Base-by-base conservation (phyloP, 1,140 invertebrate species). In the Drosophila mayri region DNA sequence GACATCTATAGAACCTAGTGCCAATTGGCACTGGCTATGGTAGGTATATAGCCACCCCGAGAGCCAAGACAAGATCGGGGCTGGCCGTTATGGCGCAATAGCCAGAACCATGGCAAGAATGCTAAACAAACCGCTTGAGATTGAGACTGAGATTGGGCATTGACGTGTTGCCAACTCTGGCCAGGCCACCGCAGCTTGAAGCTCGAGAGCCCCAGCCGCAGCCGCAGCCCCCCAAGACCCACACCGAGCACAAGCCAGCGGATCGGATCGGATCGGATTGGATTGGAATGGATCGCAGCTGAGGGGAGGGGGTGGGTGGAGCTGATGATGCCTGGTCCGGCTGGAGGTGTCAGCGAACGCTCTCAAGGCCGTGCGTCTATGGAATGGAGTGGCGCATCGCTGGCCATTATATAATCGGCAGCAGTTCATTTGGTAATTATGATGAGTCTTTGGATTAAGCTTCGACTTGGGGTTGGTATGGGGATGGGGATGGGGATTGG, bases 261-360 rank as follows among this genome's bases (percentile, higher is more conserved):
- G 52, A 55, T 55, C 52, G 52, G 52, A 41, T 41, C n/a, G 40
- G 32, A 50, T 50, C 9, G 49, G 49, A 35, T 32, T 18, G 49
- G 49, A 52, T 52, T 22, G 50, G 50, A 35, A 37, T 37, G 32
- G 35, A 54, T 54, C 35, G 16, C 35, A 25, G 49, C 18, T 4
- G 11, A 8, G 32, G 25, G 14, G 16, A 3, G 32, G 14, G 14
- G 52, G 7, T 22, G 52, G 52, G 32, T 37, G 50, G 50, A 37
- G 52, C 52, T 38, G 62, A 54, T 61, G 68, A 50, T 65, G 60
- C 78, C 71, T 40, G 47, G 20, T 54, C 55, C 43, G 49, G 35
- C 37, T 46, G 46, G 67, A 81, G 73, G 76, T 85, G 83, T 86
- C 83, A 86, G 83, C 76, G 83, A 62, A 81, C 83, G 83, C 76